Percentiles rank a stretch among this genome's conserved stretches.
Evolutionary conservation across 2,797 vertebrate genomes (phyloP).

Genomic region (Lerista edwardsae): DNA sequence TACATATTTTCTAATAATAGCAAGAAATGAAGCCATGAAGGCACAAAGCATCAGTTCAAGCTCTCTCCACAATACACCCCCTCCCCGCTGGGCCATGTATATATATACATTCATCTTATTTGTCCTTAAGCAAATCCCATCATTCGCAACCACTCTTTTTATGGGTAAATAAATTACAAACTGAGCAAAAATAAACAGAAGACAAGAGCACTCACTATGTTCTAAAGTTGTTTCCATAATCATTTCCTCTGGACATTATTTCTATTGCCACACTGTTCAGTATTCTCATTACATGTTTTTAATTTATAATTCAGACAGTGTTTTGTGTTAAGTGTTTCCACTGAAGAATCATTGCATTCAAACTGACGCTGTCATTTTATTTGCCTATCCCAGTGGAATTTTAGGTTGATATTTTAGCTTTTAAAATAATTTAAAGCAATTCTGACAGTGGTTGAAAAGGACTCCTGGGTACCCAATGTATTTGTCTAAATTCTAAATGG

Average conservation of each 20-base stretch:
- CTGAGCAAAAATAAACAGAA: conserved; percentile 32
- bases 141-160: conserved; percentile 33
- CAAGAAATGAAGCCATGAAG: rapidly evolving
- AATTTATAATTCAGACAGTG: conserved; percentile 41
- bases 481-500: conserved; percentile 67
- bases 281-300: conserved; percentile 53
- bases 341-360: conserved; percentile 54
- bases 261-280: conserved; percentile 42
- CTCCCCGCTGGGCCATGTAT: background rate
- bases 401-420: conserved; percentile 61
- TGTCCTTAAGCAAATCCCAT: conserved; percentile 12
- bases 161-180: conserved; percentile 44
- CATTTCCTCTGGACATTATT: conserved; percentile 48
- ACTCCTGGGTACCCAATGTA: conserved; percentile 53
- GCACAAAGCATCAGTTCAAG: background rate
- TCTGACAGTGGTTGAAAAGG: conserved; percentile 53
- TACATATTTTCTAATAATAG: background rate
- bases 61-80: background rate
- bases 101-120: background rate
- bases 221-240: conserved; percentile 46
- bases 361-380: conserved; percentile 51
- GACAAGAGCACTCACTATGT: conserved; percentile 35
- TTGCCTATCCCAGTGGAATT: conserved; percentile 59
- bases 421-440: conserved; percentile 65
- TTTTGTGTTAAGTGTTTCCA: conserved; percentile 51